Conservation (phyloP, 2,797 vertebrate genomes). For the Brachyrhaphis roseni region DNA sequence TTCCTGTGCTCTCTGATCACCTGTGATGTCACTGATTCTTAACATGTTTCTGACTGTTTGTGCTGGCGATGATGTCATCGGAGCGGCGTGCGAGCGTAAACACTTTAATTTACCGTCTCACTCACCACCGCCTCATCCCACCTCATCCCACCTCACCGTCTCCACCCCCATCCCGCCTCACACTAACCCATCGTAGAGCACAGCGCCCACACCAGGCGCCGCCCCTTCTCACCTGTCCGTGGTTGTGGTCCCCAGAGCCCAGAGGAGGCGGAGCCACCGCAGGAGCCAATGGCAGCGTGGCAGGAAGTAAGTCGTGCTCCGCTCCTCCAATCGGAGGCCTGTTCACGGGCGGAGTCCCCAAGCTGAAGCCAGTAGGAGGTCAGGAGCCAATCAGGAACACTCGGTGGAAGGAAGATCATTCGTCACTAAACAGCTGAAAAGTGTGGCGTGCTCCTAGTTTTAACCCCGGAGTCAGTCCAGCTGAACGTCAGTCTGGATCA, state of each 20-base stretch:
- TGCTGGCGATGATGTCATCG: slow-evolving; percentile 51
- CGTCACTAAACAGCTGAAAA: background rate
- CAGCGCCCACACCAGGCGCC: slow-evolving; percentile 14
- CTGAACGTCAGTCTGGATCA: no score
- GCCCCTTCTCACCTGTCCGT: slow-evolving; percentile 38
- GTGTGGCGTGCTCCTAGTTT: background rate
- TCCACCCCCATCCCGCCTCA: slow-evolving; percentile 19
- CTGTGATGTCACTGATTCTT: slow-evolving; percentile 24
- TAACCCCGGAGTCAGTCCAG: background rate
- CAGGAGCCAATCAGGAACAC: slow-evolving; percentile 17
- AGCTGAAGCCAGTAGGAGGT: slow-evolving; percentile 84
- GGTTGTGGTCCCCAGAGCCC: slow-evolving; percentile 80
- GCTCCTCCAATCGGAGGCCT: slow-evolving; percentile 83
- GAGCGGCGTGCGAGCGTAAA: slow-evolving; percentile 56
- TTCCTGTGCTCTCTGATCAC: slow-evolving; percentile 10
- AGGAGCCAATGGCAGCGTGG: slow-evolving; percentile 52
- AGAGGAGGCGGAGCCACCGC: slow-evolving; percentile 76
- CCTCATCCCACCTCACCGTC: slow-evolving; percentile 9
- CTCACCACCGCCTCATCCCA: background rate
- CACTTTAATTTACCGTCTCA: slow-evolving; percentile 14
- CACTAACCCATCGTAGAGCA: slow-evolving; percentile 4
- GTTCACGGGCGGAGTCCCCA: slow-evolving; percentile 88
- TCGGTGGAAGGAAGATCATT: background rate
- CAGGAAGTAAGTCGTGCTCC: slow-evolving; percentile 70
- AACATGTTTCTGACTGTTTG: slow-evolving; percentile 41